Evolutionary conservation across 2,113 vertebrate species (phyloP), one percentile per base, ranked within the genome.

Genomic region (Pycnonotus jocosus): DNA sequence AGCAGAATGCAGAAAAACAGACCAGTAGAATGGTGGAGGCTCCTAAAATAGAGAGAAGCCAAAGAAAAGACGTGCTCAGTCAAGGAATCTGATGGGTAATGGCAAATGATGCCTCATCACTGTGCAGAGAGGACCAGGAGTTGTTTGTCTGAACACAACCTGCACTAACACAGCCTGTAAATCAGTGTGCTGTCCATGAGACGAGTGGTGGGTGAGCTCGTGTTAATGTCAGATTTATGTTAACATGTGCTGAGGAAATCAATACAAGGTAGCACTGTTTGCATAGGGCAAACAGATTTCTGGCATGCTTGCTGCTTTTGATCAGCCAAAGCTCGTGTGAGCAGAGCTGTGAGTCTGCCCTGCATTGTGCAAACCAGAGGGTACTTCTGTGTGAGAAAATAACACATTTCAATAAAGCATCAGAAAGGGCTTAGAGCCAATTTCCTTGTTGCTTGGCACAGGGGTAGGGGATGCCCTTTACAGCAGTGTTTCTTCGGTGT

Each of bases 221-320:
- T 60, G 78, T 73, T 97, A 68, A 82, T 85, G 91, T 73, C 78
- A 89, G 70, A 61, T 88, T 92, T 79, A 66, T 82, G 88, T 90
- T 96, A 82, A 89, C 70, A 35, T 56, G 58, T 1, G 3, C 86
- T 4, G 40, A 73, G 78, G 91, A 94, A 88, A 96, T 91, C 86
- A 88, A 87, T 94, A 56, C 58, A 51, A 90, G 70, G 81, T 66
- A 92, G 82, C 33, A 15, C 9, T 91, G 83, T 93, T 97, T 94
- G 70, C 66, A 47, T 33, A 93, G 91, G 45, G 58, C 87, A 96
- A 96, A 94, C 78, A 87, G 77, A 89, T 83, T 90, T 58, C 96
- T 95, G 92, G 83, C 87, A 31, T 15, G 80, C 76, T 86, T 30
- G 71, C 48, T 93, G 82, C 82, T 90, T 92, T 92, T 65, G 61